These are phyloP conservation scores for Morelia viridis DNA, from an alignment of 2,797 vertebrate species.

Conservation along the genomic window DNA sequence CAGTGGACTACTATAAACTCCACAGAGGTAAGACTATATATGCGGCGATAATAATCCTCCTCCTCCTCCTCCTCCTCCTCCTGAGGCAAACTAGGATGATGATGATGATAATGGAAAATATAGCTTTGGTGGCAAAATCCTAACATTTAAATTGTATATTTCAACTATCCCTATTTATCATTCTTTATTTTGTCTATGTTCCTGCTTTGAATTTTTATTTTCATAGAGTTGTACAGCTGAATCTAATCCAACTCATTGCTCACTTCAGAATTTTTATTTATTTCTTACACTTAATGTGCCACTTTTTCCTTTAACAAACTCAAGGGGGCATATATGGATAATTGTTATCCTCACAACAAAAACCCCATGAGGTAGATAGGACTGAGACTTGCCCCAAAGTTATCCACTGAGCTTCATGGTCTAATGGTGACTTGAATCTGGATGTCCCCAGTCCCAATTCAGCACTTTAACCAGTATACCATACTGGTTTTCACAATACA, in stretches of 20 bases:
- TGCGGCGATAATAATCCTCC: not conserved
- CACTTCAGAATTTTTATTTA: not conserved
- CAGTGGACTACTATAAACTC: not conserved
- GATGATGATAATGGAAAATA: not conserved
- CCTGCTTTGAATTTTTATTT: not conserved
- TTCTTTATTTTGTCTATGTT: not conserved
- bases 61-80: not conserved
- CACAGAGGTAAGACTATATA: not conserved
- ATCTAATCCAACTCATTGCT: not conserved
- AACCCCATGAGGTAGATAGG: not conserved
- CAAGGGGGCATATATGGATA: not conserved
- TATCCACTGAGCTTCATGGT: not conserved
- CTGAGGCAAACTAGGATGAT: not conserved
- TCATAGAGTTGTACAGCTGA: not conserved
- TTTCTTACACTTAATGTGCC: not conserved
- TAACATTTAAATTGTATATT: not conserved
- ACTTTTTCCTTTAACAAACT: not conserved
- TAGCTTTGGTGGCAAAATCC: not conserved
- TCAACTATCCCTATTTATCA: not conserved
- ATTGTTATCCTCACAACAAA: not conserved
- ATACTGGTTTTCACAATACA: not conserved
- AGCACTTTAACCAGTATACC: not conserved
- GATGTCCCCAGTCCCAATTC: not conserved
- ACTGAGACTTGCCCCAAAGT: not conserved
- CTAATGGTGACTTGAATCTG: not conserved